Conservation (phyloP, 1,140 invertebrate species). For the Ostrea edulis region DNA sequence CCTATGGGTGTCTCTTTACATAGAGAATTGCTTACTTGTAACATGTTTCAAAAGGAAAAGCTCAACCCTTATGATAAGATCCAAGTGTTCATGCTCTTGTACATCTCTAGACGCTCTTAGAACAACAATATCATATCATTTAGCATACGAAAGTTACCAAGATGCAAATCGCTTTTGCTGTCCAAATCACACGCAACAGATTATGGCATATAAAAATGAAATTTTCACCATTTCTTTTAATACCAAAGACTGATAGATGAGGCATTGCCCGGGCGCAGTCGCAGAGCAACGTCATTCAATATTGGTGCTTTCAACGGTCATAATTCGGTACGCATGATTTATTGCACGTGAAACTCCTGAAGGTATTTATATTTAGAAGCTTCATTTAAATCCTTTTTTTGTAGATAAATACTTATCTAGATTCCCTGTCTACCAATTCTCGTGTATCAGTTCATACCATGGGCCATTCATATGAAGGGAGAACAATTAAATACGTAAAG, state of each 20-base stretch:
- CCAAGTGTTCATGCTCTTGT: too few species aligned
- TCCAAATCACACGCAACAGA: too few species aligned
- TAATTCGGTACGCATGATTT: background rate
- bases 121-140: background rate
- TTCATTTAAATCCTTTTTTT: background rate
- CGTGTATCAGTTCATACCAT: slow-evolving; percentile 59
- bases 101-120: background rate
- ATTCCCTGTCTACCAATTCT: slow-evolving; percentile 38
- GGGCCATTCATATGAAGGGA: slow-evolving; percentile 64
- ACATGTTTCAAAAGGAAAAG: too few species aligned
- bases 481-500: slow-evolving; percentile 64
- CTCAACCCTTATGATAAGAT: too few species aligned
- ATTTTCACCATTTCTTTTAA: background rate
- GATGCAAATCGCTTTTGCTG: too few species aligned
- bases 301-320: background rate
- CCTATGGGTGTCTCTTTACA: background rate
- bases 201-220: background rate
- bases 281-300: slow-evolving; percentile 12
- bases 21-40: too few species aligned
- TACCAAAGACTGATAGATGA: background rate
- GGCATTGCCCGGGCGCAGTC: background rate
- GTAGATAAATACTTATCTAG: slow-evolving; percentile 40
- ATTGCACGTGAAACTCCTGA: background rate
- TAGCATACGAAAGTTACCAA: background rate
- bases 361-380: background rate